Conservation (phyloP, 2,113 vertebrate species). For the Manacus vitellinus region DNA sequence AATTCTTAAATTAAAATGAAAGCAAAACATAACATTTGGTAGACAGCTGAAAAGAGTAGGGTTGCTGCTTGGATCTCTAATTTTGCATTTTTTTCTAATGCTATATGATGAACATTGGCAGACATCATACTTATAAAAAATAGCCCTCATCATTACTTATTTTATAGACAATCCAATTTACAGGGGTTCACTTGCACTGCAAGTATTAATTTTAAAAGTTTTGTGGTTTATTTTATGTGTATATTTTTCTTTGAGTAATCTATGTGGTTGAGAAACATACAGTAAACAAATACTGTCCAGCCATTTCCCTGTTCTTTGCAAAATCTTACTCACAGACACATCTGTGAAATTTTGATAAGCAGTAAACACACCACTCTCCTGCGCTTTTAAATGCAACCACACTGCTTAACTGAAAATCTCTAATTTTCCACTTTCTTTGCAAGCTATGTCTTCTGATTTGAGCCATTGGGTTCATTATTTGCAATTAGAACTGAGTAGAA, state of each 20-base stretch:
- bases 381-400: not conserved
- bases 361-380: not conserved
- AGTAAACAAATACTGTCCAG: not conserved
- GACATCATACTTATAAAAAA: not conserved
- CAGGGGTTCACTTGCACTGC: not conserved
- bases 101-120: not conserved
- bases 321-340: not conserved
- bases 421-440: not conserved
- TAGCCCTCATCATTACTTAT: not conserved
- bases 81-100: not conserved
- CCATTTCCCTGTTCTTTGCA: not conserved
- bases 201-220: not conserved
- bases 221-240: not conserved
- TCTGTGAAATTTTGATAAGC: not conserved
- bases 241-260: not conserved
- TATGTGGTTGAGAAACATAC: not conserved
- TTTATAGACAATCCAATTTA: not conserved
- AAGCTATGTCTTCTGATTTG: not conserved
- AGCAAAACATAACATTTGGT: not conserved
- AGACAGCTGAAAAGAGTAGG: not conserved
- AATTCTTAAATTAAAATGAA: not conserved
- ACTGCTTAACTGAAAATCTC: not conserved
- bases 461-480: not conserved
- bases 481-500: not conserved
- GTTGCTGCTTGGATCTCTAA: not conserved